Evolutionary conservation across 2,113 vertebrate species (phyloP), one percentile per base, ranked within the genome.

Genomic region (Gallinago undulata): DNA sequence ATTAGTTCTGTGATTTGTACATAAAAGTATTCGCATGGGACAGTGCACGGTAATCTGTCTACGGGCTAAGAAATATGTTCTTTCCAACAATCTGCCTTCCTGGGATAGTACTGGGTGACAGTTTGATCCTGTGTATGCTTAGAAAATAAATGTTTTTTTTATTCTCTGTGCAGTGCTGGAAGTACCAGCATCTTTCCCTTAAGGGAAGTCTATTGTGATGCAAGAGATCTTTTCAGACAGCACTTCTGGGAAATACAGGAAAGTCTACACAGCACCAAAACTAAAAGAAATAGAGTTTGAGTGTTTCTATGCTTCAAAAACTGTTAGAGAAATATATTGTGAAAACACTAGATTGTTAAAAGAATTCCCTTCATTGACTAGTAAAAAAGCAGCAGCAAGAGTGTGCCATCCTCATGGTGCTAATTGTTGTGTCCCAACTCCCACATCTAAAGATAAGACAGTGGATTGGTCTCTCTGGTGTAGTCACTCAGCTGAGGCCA

Each of bases 201-300:
- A 39, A 33, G 56, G 76, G 77, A 93, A 94, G 7, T 45, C 60
- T 79, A 9, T 30, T 64, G 56, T 48, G 23, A 72, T 90, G 41
- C 2, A 74, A 84, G 35, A 93, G 83, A 81, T 81, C 68, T 95
- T 91, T 63, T 67, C 76, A 89, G 64, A 75, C 56, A 79, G 74
- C 62, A 60, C 84, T 89, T 84, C 69, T 92, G 91, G 69, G 81
- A 94, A 94, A 87, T 80, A 80, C 11, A 56, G 89, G 59, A 93
- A 93, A 63, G 10, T 73, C n/a, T 67, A 57, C 64, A 41, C 8
- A 77, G 64, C 39, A 43, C 63, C 70, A 59, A 90, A 81, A 6
- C 9, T 9, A 68, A 56, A 81, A 72, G 63, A 95, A 92, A 84
- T 33, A 77, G 55, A 41, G 24, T 57, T 35, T 51, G 45, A 68